A percentile compares a stretch with the other conserved stretches of the same genome.
phyloP scores from a whole-genome alignment of 2,113 vertebrate species.

The Xiphophorus hellerii region DNA sequence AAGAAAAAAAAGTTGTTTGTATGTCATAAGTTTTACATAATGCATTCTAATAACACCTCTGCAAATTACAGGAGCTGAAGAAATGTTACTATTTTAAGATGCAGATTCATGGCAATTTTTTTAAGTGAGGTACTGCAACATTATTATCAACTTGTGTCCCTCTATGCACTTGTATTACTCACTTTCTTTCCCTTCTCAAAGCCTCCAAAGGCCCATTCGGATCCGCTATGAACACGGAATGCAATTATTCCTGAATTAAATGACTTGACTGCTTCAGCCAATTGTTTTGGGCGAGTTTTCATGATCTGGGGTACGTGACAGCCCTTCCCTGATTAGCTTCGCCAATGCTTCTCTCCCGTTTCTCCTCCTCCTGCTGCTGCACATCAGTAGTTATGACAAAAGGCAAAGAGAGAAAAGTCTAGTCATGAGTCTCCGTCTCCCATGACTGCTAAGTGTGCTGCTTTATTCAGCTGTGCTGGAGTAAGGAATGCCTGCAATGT shows the following conservation, averaged over 20 bases:
- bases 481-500: conserved; percentile 69
- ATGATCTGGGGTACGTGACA: conserved; percentile 49
- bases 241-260: conserved; percentile 44
- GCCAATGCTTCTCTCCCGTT: conserved; percentile 34
- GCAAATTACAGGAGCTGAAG: background rate
- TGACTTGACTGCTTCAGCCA: conserved; percentile 40
- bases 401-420: conserved; percentile 59
- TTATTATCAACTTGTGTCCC: background rate
- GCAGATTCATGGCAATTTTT: too few species aligned
- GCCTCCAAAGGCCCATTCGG: conserved; percentile 20
- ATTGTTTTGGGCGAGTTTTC: conserved; percentile 31
- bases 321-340: conserved; percentile 43
- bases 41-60: background rate
- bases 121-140: background rate
- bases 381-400: conserved; percentile 54
- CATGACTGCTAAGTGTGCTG: conserved; percentile 62
- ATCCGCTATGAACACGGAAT: conserved; percentile 40
- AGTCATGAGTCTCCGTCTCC: conserved; percentile 68
- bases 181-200: background rate
- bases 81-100: background rate
- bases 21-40: background rate
- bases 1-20: background rate
- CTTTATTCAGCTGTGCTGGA: conserved; percentile 69
- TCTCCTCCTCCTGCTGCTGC: conserved; percentile 1
- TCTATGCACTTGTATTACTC: too few species aligned